Evolutionary conservation across 2,113 vertebrate genomes (phyloP).

Genomic region (Platanista minor): DNA sequence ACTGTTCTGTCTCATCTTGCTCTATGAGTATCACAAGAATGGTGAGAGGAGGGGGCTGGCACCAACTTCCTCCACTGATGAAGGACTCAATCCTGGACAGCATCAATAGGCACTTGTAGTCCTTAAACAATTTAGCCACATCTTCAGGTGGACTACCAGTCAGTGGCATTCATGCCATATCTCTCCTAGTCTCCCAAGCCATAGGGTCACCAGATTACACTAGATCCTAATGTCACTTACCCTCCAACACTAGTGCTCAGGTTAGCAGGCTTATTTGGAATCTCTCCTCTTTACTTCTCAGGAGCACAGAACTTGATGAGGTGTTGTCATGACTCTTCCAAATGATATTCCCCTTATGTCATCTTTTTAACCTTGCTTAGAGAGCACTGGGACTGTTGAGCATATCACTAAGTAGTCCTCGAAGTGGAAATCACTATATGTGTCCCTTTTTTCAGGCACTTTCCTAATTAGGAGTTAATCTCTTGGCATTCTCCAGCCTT

Average conservation of each 20-base stretch:
- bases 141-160: not conserved
- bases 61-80: not conserved
- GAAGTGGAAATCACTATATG: rapidly evolving
- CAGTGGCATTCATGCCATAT: not conserved
- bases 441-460: not conserved
- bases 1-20: rapidly evolving
- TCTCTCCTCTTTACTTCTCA: not conserved
- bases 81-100: not conserved
- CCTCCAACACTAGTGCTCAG: not conserved
- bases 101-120: not conserved
- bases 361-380: not conserved
- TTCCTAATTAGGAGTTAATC: not conserved
- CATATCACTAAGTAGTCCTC: not conserved
- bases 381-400: not conserved
- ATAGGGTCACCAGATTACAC: not conserved
- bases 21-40: not conserved
- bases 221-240: not conserved
- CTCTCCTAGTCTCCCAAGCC: not conserved
- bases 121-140: not conserved
- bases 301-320: not conserved
- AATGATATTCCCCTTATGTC: not conserved
- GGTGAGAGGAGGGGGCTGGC: not conserved
- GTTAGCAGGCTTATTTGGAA: not conserved
- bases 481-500: not conserved
- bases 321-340: not conserved